Conservation (phyloP, 2,113 vertebrate species). For the Phalacrocorax pelagicus region DNA sequence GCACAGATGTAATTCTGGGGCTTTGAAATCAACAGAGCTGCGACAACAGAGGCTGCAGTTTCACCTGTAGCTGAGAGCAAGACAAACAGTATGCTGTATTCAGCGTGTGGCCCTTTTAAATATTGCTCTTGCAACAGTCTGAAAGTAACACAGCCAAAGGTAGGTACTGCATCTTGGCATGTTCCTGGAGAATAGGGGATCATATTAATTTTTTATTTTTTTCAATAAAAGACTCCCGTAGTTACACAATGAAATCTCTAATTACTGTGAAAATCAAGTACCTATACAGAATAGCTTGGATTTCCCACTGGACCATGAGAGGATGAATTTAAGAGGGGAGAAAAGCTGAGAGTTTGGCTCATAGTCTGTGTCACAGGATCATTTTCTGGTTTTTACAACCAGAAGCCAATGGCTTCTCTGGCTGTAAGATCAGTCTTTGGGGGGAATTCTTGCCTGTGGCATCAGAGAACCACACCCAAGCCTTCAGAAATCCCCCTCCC, state of each 20-base stretch:
- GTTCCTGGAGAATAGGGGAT: background rate
- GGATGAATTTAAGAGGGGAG: background rate
- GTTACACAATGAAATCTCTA: background rate
- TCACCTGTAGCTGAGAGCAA: background rate
- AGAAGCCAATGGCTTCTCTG: background rate
- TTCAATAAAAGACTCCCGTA: background rate
- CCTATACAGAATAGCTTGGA: background rate
- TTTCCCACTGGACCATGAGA: background rate
- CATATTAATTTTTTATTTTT: accelerated
- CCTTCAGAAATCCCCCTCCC: background rate
- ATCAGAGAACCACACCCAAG: background rate
- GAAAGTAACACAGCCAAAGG: background rate
- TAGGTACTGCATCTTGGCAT: background rate
- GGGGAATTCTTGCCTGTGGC: background rate
- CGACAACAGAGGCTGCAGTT: background rate
- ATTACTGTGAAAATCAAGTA: background rate
- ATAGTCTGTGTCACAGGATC: background rate
- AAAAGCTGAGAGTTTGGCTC: background rate
- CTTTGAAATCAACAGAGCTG: background rate
- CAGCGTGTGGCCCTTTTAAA: background rate
- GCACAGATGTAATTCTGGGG: background rate
- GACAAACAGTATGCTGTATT: background rate
- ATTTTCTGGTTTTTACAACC: background rate
- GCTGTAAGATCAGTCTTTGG: background rate
- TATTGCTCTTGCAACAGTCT: background rate